Evolutionary conservation across 2,888 invertebrate species (phyloP).

Genomic region (Pinctada fucata): DNA sequence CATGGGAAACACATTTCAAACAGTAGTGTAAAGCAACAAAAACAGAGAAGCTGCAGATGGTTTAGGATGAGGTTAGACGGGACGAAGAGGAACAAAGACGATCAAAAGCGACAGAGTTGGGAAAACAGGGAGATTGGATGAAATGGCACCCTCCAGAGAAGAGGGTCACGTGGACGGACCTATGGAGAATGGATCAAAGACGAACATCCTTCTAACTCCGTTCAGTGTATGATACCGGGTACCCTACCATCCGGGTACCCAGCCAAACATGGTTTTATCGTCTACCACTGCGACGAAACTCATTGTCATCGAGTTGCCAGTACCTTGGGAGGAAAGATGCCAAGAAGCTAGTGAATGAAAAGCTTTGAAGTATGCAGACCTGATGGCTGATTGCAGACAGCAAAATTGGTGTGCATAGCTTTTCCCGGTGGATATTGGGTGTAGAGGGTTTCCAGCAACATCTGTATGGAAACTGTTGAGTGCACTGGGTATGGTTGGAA

Average conservation of each 20-base stretch:
- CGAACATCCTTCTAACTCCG: constrained; percentile 9
- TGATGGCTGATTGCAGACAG: too few relatives aligned
- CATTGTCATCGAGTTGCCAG: not conserved
- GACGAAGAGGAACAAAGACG: not conserved
- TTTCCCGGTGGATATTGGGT: not conserved
- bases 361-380: too few relatives aligned
- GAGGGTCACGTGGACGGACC: not conserved
- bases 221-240: constrained; percentile 1
- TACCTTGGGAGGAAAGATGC: too few relatives aligned
- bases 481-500: not conserved
- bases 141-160: not conserved
- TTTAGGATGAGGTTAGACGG: too few relatives aligned
- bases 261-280: too few relatives aligned
- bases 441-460: not conserved
- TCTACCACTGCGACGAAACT: too few relatives aligned
- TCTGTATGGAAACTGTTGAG: not conserved
- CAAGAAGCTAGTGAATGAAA: too few relatives aligned
- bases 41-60: too few relatives aligned
- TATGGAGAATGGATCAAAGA: constrained; percentile 18
- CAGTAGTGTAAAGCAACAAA: constrained; percentile 9
- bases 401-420: too few relatives aligned
- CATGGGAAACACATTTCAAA: constrained; percentile 8
- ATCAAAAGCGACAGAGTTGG: not conserved
- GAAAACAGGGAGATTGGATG: constrained; percentile 17
- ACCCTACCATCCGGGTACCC: too few relatives aligned